Base-by-base conservation (phyloP, 2,888 invertebrate genomes). In the Andrena camellia region DNA sequence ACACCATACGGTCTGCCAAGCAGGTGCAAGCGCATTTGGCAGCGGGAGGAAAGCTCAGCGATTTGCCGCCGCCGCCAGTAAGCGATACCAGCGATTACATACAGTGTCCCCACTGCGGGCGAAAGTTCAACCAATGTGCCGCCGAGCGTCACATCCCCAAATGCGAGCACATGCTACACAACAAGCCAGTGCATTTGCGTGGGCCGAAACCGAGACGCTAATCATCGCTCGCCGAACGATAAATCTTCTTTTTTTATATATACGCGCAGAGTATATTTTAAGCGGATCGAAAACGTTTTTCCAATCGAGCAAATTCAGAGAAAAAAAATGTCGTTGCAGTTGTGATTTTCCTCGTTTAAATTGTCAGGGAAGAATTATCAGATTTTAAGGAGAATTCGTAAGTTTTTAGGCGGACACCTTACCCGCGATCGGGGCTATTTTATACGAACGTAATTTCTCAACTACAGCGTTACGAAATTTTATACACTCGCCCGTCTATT, bases 111-210 rank as follows among this genome's bases (percentile, higher is more conserved):
- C 97, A 98, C 94, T 99, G 99, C 94, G 95, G 95, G 35, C 95
- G 98, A 0, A 96, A 97, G 90, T 99, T 99, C 95, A 98, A 97
- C 95, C 96, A 97, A 90, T 94, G 95, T 0, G 98, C 98, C 0
- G 99, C 99, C 1, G 97, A 97, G 87, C 95, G 99, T 35, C 99
- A 99, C 95, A 98, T 99, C 89, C 99, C 99, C 68, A 97, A 97
- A 94, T 99, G 99, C 95, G 97, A 97, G 91, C 96, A 95, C 90
- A 98, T 96, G 95, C 94, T 96, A 88, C 97, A 97, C 94, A 98
- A 98, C 93, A 98, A 98, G 91, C 96, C 97, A 90, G 96, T 95
- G 67, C 92, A 92, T 69, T 90, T 71, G 23, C 79, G 81, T 10
- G 60, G 74, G 6, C 76, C 84, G 52, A 88, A 70, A 74, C 66